Base-by-base conservation (phyloP, 2,888 invertebrate genomes). In the Philopedon plagiatum region DNA sequence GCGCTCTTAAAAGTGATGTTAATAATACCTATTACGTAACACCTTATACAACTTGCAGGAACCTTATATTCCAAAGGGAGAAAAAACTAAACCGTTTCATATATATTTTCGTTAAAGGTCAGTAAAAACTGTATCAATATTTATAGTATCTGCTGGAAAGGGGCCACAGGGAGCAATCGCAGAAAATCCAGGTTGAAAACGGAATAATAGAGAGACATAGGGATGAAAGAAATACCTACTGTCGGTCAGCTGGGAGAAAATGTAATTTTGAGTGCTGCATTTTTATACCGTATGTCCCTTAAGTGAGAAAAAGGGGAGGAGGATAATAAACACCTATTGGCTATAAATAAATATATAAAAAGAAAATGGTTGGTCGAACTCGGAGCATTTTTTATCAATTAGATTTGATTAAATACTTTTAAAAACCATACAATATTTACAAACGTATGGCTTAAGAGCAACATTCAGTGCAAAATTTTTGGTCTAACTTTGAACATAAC, bases 51-150 rank as follows among this genome's bases (percentile, higher is more conserved):
- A 34, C 11, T 19, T 34, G 13, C 5, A 34, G 32, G 1, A 19
- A 21, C 5, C 39, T 41, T 57, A 58, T 58, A 39, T 41, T 58
- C 58, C 51, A 29, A 57, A 41, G 39, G 39, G 23, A 18, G 23
- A 19, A 58, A 41, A 26, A 58, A 39, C 13, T 58, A 58, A 58
- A 58, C 39, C 58, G 58, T 39, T 39, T 39, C 58, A 23, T 39
- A 58, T 58, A 58, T 58, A 63, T 63, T 63, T 49, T 51, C 63
- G 37, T 63, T 63, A 37, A 51, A 51, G 63, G 51, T 49, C 51
- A 63, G 63, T 63, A 63, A 63, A 63, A 63, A 63, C 34, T 51
- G 51, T 49, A 63, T 63, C 51, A 63, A 63, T 63, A 63, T 63
- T 49, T 63, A 63, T 63, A 51, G 51, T 44, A 63, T 51, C 51